phyloP scores from a whole-genome alignment of 2,113 vertebrate species.

The Coracopsis vasa region DNA sequence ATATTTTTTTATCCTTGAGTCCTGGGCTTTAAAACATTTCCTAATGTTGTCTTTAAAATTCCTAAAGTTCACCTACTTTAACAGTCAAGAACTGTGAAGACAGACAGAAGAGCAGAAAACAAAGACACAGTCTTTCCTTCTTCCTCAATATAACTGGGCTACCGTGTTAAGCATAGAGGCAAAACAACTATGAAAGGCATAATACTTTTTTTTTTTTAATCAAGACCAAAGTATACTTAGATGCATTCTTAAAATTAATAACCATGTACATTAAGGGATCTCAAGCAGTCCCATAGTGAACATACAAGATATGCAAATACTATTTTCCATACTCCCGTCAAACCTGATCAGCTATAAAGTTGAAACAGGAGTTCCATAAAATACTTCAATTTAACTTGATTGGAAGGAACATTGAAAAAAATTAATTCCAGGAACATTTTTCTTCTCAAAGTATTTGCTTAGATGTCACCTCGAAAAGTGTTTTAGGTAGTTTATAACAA shows the following conservation, averaged over 20 bases:
- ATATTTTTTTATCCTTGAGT: neutral
- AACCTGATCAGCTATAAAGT: slow-evolving; percentile 15
- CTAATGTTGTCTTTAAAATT: neutral
- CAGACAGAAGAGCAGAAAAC: neutral
- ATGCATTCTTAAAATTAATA: slow-evolving; percentile 8
- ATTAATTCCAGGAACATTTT: slow-evolving; percentile 28
- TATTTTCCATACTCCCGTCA: slow-evolving; percentile 26
- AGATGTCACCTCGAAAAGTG: slow-evolving; percentile 5
- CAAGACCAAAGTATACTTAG: neutral
- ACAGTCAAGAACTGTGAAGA: neutral
- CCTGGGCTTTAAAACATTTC: neutral
- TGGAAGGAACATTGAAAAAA: slow-evolving; percentile 40
- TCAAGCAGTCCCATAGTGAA: neutral
- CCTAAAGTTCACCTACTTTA: neutral
- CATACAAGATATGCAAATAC: neutral
- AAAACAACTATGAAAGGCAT: neutral
- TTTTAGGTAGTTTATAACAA: slow-evolving; percentile 39
- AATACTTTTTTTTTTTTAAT: neutral
- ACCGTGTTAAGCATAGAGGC: fast-evolving
- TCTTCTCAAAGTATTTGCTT: slow-evolving; percentile 36
- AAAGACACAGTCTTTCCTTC: neutral
- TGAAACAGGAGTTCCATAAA: slow-evolving; percentile 49
- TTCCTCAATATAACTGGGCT: neutral
- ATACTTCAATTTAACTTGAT: slow-evolving; percentile 47
- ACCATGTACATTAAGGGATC: neutral